Conservation (phyloP, 2,797 vertebrate genomes). For the Amphiprion clarkii region DNA sequence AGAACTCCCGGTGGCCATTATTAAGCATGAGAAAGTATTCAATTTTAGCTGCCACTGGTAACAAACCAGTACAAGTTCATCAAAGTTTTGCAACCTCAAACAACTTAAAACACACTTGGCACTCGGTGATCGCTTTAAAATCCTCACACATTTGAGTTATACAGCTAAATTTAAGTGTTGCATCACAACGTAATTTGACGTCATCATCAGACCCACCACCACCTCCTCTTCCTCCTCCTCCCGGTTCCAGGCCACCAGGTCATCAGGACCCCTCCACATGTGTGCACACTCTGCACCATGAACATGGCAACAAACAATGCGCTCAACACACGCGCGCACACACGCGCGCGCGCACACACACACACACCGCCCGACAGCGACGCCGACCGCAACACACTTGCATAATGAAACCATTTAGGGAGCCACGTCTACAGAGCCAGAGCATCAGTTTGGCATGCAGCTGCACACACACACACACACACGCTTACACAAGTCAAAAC, state of each 20-base stretch:
- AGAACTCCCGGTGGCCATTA: too few relatives aligned
- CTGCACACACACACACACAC: conserved; percentile 11
- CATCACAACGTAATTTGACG: not conserved
- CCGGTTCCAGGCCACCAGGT: not conserved
- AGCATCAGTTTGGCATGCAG: conserved; percentile 66
- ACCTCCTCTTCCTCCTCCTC: not conserved
- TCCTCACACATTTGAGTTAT: not conserved
- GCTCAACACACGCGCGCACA: not conserved
- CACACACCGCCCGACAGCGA: not conserved
- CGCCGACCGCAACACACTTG: conserved; percentile 12
- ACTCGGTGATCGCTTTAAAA: not conserved
- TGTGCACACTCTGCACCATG: not conserved
- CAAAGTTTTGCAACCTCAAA: not conserved
- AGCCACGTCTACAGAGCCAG: conserved; percentile 78
- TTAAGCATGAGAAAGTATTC: too few relatives aligned
- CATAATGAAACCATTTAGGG: conserved; percentile 41
- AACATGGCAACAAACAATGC: conserved; percentile 1
- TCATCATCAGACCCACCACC: not conserved
- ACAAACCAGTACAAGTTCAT: not conserved
- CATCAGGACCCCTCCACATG: not conserved
- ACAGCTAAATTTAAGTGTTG: too few relatives aligned
- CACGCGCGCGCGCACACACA: not conserved
- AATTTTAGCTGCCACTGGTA: too few relatives aligned
- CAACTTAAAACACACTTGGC: not conserved
- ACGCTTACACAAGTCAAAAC: not conserved